Conservation (phyloP, 2,888 invertebrate genomes). For the Phortica magna region DNA sequence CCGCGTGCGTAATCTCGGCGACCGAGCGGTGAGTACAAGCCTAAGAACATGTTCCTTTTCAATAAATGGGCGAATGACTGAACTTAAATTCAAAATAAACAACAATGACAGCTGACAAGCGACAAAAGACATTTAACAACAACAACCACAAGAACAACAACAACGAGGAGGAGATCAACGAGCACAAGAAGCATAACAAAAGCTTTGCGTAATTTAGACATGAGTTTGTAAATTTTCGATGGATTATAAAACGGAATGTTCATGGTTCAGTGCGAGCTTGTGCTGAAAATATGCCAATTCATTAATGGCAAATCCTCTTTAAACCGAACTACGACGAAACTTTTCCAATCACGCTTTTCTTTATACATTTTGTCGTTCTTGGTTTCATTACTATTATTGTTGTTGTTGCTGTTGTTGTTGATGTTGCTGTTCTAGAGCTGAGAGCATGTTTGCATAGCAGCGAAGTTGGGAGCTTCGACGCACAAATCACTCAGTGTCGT, state of each 20-base stretch:
- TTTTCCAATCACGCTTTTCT: conserved; percentile 24
- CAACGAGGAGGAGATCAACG: too few species aligned
- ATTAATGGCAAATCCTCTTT: conserved; percentile 11
- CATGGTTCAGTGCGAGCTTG: background rate
- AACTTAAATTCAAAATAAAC: background rate
- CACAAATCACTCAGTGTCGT: conserved; percentile 33
- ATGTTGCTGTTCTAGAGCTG: background rate
- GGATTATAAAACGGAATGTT: background rate
- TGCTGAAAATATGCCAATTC: background rate
- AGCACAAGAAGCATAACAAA: too few species aligned
- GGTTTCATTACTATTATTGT: too few species aligned
- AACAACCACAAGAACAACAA: background rate
- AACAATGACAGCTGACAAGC: background rate
- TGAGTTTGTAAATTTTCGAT: too few species aligned
- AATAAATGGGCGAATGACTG: background rate
- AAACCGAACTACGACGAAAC: background rate
- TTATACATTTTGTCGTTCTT: background rate
- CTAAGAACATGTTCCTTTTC: background rate
- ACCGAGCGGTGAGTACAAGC: conserved; percentile 88
- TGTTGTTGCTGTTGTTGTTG: background rate
- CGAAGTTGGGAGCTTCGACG: conserved; percentile 11
- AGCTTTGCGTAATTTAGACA: too few species aligned
- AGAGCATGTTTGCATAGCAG: background rate
- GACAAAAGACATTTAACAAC: background rate
- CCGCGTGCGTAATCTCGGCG: conserved; percentile 90